phyloP scores from a whole-genome alignment of 1,140 invertebrate genomes.

The Drosophila nebulosa region DNA sequence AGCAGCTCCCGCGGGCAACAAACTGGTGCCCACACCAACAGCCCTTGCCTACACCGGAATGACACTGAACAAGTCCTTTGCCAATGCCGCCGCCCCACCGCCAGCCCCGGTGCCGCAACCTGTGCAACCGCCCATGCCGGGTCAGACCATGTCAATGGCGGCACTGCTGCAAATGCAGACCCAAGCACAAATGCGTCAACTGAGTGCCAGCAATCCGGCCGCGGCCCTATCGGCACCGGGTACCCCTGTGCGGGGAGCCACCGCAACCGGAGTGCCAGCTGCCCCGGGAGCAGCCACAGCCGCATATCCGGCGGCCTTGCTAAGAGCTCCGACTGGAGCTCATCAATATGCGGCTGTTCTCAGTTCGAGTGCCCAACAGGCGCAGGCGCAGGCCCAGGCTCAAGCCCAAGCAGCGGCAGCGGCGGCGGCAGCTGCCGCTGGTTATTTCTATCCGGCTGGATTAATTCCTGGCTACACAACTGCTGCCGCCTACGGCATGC shows the following conservation, averaged over 20 bases:
- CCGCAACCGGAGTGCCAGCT: neutral
- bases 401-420: too few relatives aligned
- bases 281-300: slow-evolving; percentile 12
- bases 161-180: slow-evolving; percentile 60
- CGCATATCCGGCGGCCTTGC: slow-evolving; percentile 22
- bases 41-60: slow-evolving; percentile 90
- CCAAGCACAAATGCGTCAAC: slow-evolving; percentile 57
- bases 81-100: slow-evolving; percentile 69
- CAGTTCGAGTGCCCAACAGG: neutral
- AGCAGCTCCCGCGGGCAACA: slow-evolving; percentile 39
- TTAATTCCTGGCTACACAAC: slow-evolving; percentile 52
- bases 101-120: slow-evolving; percentile 65
- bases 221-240: slow-evolving; percentile 55
- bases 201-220: slow-evolving; percentile 81
- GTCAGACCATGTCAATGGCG: slow-evolving; percentile 48
- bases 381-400: too few relatives aligned
- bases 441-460: slow-evolving; percentile 67
- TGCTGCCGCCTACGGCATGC: slow-evolving; percentile 57
- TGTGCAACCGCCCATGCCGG: slow-evolving; percentile 33
- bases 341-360: neutral
- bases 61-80: slow-evolving; percentile 85
- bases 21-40: slow-evolving; percentile 35
- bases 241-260: slow-evolving; percentile 77
- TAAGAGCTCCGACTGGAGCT: slow-evolving; percentile 34
- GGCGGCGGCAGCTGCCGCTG: slow-evolving; percentile 55